Evolutionary conservation across 1,140 invertebrate genomes (phyloP).

Genomic region (Pseudomyrmex flavicornis): DNA sequence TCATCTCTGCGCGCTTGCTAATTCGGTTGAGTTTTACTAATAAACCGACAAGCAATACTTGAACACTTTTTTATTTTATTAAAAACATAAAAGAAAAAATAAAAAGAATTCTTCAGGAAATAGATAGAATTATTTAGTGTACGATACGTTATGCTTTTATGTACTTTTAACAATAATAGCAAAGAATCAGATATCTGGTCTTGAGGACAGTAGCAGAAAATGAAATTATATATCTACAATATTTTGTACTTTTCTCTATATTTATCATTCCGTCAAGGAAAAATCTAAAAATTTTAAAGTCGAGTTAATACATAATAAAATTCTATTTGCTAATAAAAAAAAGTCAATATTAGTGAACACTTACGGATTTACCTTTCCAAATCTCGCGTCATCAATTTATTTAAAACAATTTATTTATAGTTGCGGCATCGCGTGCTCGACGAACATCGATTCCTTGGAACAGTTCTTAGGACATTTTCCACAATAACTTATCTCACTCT

Average conservation of each 20-base stretch:
- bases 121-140: constrained; percentile 33
- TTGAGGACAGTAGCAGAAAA: background rate
- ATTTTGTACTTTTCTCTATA: constrained; percentile 21
- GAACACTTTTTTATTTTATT: constrained; percentile 21
- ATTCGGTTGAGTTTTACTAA: constrained; percentile 11
- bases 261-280: background rate
- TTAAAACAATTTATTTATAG: constrained; percentile 8
- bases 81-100: too few species aligned
- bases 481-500: constrained; percentile 33
- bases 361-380: constrained; percentile 16
- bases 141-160: constrained; percentile 22
- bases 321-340: constrained; percentile 9
- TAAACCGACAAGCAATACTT: background rate
- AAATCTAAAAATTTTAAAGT: background rate
- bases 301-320: constrained; percentile 1
- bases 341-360: background rate
- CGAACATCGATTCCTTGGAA: constrained; percentile 38
- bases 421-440: constrained; percentile 29
- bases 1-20: background rate
- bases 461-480: constrained; percentile 47
- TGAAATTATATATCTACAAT: background rate
- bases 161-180: constrained; percentile 24
- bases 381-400: background rate
- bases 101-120: too few species aligned
- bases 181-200: background rate